Evolutionary conservation across 1,140 invertebrate genomes (phyloP).

Genomic region (Hylyphantes graminicola): DNA sequence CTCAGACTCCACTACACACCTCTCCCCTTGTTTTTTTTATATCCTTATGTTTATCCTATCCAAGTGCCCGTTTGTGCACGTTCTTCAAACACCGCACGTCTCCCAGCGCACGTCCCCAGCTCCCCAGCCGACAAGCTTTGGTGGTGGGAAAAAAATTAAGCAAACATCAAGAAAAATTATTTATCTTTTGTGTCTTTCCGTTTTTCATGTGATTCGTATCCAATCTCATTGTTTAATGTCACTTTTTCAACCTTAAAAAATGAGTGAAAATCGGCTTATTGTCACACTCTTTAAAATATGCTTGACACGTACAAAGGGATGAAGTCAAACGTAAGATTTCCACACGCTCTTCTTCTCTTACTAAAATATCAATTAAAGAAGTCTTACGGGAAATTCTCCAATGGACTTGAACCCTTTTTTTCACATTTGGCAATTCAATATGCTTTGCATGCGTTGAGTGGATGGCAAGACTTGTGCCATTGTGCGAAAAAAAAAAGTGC

Average conservation of each 20-base stretch:
- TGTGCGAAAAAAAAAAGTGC: conserved; percentile 19
- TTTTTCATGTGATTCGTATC: conserved; percentile 49
- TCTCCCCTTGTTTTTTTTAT: too few relatives aligned
- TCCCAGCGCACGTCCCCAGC: conserved; percentile 26
- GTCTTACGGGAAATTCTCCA: too few relatives aligned
- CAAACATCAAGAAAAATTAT: background rate
- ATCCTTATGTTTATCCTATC: too few relatives aligned
- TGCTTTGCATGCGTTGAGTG: background rate
- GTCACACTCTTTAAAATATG: conserved; percentile 44
- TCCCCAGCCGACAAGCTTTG: background rate
- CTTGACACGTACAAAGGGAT: conserved; percentile 4
- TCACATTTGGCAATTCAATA: too few relatives aligned
- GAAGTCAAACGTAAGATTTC: too few relatives aligned
- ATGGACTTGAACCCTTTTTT: too few relatives aligned
- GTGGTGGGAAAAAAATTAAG: background rate
- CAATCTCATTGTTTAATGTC: conserved; percentile 49
- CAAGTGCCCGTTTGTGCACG: too few relatives aligned
- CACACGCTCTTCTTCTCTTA: too few relatives aligned
- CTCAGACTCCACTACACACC: too few relatives aligned
- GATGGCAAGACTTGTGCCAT: conserved; percentile 24
- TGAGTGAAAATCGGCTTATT: conserved; percentile 46
- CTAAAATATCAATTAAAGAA: too few relatives aligned
- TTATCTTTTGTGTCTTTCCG: background rate
- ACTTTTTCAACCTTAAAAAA: conserved; percentile 32
- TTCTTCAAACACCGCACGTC: background rate